Evolutionary conservation across 2,797 vertebrate species (phyloP).

Genomic region (Chiroxiphia lanceolata): DNA sequence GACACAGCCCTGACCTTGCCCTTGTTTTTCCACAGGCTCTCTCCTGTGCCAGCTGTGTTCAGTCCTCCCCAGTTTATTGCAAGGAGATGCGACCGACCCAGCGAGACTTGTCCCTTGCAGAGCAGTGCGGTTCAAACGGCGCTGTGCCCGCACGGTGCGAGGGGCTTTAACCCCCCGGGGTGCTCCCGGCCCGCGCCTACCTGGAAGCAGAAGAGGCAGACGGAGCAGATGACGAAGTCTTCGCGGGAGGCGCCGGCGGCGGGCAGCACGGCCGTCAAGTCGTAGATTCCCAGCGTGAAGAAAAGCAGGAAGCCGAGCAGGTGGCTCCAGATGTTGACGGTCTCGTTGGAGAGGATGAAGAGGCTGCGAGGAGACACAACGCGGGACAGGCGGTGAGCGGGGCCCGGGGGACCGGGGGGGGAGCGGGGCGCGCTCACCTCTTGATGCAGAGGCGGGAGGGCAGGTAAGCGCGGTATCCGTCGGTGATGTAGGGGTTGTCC

Average conservation of each 20-base stretch:
- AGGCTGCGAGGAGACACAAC: conserved; percentile 76
- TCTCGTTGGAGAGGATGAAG: conserved; percentile 95
- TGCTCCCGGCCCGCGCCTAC: conserved; percentile 61
- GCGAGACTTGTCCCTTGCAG: no score
- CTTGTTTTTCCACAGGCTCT: neutral
- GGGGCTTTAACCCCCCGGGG: no score
- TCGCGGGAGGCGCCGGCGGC: conserved; percentile 86
- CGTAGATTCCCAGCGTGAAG: conserved; percentile 90
- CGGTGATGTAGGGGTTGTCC: conserved; percentile 97
- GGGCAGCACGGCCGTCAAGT: conserved; percentile 88
- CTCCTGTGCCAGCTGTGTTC: no score
- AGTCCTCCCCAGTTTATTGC: no score
- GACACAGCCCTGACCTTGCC: accelerated
- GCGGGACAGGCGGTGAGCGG: neutral
- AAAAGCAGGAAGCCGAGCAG: conserved; percentile 93
- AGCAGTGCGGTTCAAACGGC: no score
- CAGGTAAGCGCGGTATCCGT: conserved; percentile 94
- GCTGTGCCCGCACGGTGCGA: no score
- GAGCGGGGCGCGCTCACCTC: conserved; percentile 77
- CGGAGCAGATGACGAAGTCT: conserved; percentile 94
- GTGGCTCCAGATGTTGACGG: conserved; percentile 96
- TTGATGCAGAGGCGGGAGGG: conserved; percentile 93
- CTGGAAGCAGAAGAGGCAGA: conserved; percentile 96
- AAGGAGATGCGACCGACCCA: no score
- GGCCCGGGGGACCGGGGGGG: neutral